Conservation (phyloP, 30 jellyfish, hydroid and myxozoan species). For the Turritopsis rubra region DNA sequence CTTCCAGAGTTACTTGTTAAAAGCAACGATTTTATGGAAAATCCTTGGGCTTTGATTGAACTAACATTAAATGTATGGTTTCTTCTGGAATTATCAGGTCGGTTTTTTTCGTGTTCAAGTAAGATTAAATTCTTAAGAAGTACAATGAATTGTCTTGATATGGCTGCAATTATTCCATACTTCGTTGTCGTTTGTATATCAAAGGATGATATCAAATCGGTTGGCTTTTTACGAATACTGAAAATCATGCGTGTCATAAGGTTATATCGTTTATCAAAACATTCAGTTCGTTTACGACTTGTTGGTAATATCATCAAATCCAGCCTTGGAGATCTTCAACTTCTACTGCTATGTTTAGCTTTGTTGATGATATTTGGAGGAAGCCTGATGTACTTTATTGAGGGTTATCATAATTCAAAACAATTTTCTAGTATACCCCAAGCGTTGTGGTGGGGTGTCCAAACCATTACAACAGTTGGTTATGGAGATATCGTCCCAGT, state of each 20-base stretch:
- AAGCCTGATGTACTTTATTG: constrained; percentile 62
- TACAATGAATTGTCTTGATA: constrained; percentile 57
- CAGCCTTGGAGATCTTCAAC: constrained; percentile 74
- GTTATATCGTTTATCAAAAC: constrained; percentile 57
- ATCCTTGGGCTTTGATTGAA: constrained; percentile 32
- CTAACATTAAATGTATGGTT: constrained; percentile 44
- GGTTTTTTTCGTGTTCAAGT: constrained; percentile 49
- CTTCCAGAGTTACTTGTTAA: constrained; percentile 33
- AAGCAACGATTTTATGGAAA: neutral
- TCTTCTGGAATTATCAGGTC: constrained; percentile 44
- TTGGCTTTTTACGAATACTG: constrained; percentile 45
- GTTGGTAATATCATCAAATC: constrained; percentile 71
- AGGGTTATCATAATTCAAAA: constrained; percentile 29
- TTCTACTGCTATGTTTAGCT: constrained; percentile 62
- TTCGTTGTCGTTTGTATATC: constrained; percentile 25
- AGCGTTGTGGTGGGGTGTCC: constrained; percentile 97
- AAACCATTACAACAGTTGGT: constrained; percentile 87
- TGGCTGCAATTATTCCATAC: constrained; percentile 65
- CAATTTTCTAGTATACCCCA: constrained; percentile 80
- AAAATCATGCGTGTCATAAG: constrained; percentile 67
- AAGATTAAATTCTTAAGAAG: constrained; percentile 42
- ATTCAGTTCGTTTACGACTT: constrained; percentile 68
- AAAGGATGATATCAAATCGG: constrained; percentile 28
- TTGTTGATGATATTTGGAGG: constrained; percentile 83
- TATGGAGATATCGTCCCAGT: constrained; percentile 92